A percentile compares a stretch with the other conserved stretches of the same genome.
Evolutionary conservation across 2,797 vertebrate genomes (phyloP).

Genomic region (Sebastes miniatus): DNA sequence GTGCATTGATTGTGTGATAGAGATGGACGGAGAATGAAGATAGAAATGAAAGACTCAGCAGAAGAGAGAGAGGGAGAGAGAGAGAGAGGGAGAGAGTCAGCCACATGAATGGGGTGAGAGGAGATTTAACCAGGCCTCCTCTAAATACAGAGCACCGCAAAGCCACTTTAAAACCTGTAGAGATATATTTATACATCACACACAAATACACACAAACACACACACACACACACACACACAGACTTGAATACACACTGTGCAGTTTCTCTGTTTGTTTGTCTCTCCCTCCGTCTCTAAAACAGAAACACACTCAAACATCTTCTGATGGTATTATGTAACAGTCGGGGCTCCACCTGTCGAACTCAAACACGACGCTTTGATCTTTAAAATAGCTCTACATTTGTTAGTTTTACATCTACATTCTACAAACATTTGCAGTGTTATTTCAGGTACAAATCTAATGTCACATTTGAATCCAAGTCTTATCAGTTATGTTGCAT

Average conservation of each 20-base stretch:
- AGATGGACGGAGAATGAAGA: slow-evolving; percentile 1
- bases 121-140: slow-evolving; percentile 66
- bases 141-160: slow-evolving; percentile 79
- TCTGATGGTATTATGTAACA: slow-evolving; percentile 15
- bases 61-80: neutral
- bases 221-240: slow-evolving; percentile 5
- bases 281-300: neutral
- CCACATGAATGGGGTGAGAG: slow-evolving; percentile 76
- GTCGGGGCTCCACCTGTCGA: slow-evolving; percentile 17
- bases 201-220: slow-evolving; percentile 54
- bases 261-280: slow-evolving; percentile 9
- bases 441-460: neutral
- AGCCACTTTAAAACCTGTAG: slow-evolving; percentile 80
- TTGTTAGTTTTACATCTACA: neutral
- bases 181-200: slow-evolving; percentile 75
- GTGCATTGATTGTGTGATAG: neutral
- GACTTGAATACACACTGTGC: neutral
- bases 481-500: neutral
- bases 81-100: slow-evolving; percentile 37
- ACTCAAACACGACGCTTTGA: neutral
- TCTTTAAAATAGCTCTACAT: neutral
- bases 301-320: slow-evolving; percentile 10
- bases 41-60: slow-evolving; percentile 47
- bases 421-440: neutral
- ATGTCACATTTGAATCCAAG: neutral